Base-by-base conservation (phyloP, 1,140 invertebrate genomes). In the Drosophila azteca region DNA sequence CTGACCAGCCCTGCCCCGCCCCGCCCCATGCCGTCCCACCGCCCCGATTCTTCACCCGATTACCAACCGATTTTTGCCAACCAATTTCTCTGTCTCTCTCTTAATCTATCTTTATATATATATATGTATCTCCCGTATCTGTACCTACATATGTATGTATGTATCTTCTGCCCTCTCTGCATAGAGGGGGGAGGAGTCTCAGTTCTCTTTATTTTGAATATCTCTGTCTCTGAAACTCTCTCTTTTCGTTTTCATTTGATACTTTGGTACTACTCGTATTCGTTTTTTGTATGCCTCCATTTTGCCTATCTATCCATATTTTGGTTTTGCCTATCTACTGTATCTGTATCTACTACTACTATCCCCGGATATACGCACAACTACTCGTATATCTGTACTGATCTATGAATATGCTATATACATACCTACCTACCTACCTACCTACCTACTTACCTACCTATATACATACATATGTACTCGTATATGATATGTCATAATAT, bases 321-420 rank as follows among this genome's bases (percentile, higher is more conserved):
- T 69, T 69, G 64, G 49, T 68, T 69, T 69, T 69, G 66, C 66
- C 64, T 57, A 43, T 59, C 62, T 59, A 8, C 9, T n/a, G n/a
- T n/a, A n/a, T n/a, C n/a, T n/a, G n/a, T n/a, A n/a, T n/a, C n/a
- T n/a, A n/a, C n/a, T n/a, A n/a, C 8, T 31, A 9, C 31, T 31
- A 3, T 31, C 31, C 31, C 31, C 31, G 8, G 31, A 31, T 9
- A 31, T 20, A 20, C 17, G 31, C 31, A 31, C 31, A 31, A 31
- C 31, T 31, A 31, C 31, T 9, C 31, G 31, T 31, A 31, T 31
- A 31, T 31, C 31, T 31, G 31, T 31, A 31, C 31, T 9, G 31
- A 31, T 9, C 31, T 55, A 55, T 3, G 39, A 22, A 26, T 50
- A 61, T 41, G 31, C 39, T 17, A 60, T 7, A 11, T 61, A 52